Conservation (phyloP, 2,888 invertebrate species). For the Phyllotreta striolata region DNA sequence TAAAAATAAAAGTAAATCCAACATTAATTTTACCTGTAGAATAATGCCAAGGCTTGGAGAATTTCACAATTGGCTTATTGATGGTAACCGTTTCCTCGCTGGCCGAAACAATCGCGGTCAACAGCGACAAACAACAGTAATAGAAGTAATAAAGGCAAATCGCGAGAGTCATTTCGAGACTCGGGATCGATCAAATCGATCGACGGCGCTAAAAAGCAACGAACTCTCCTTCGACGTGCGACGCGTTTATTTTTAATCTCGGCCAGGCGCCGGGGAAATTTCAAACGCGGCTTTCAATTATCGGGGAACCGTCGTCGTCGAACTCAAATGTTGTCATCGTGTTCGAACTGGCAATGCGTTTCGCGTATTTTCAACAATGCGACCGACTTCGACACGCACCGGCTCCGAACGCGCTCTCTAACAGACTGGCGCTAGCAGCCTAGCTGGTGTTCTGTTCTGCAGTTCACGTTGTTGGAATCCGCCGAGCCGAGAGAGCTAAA, state of each 20-base stretch:
- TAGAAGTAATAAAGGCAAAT: slow-evolving; percentile 28
- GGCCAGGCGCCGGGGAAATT: slow-evolving; percentile 4
- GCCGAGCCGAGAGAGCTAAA: slow-evolving; percentile 6
- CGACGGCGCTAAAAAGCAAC: not conserved
- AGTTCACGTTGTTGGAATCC: not conserved
- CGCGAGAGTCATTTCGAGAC: slow-evolving; percentile 19
- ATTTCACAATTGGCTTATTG: slow-evolving; percentile 49
- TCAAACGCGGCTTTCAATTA: not conserved
- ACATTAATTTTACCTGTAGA: not conserved
- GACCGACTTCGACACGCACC: too few relatives aligned
- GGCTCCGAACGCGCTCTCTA: too few relatives aligned
- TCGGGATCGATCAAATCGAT: not conserved
- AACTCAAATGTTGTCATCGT: not conserved
- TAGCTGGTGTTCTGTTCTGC: not conserved
- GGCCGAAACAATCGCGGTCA: slow-evolving; percentile 40
- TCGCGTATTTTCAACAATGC: too few relatives aligned
- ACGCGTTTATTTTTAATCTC: slow-evolving; percentile 9
- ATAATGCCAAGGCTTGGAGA: slow-evolving; percentile 48
- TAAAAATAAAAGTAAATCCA: too few relatives aligned
- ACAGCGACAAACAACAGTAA: slow-evolving; percentile 37
- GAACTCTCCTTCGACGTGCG: not conserved
- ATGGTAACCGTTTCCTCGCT: slow-evolving; percentile 47
- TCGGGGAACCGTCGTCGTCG: not conserved
- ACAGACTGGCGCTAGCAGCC: not conserved
- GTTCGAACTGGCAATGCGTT: too few relatives aligned